These are phyloP conservation scores for Eulithis prunata DNA, from an alignment of 2,888 invertebrate species.

Conservation along the genomic window DNA sequence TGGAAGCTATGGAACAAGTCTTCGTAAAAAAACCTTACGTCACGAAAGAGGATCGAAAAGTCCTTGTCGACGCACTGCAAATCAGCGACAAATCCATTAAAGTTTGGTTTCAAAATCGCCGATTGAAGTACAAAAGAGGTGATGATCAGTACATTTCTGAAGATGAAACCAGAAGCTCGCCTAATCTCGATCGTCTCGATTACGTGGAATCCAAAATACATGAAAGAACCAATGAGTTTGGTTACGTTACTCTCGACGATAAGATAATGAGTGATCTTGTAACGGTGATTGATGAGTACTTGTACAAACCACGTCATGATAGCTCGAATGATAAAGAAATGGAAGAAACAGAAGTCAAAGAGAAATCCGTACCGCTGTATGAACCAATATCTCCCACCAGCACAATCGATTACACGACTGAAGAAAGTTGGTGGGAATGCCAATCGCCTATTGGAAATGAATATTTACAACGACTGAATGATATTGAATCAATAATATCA, in stretches of 20 bases:
- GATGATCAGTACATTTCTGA: slow-evolving; percentile 36
- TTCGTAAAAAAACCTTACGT: slow-evolving; percentile 88
- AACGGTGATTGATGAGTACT: slow-evolving; percentile 50
- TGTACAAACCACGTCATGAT: slow-evolving; percentile 28
- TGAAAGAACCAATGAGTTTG: slow-evolving; percentile 55
- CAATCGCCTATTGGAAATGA: slow-evolving; percentile 43
- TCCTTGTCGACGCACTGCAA: slow-evolving; percentile 84
- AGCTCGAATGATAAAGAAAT: slow-evolving; percentile 19
- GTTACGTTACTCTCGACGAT: slow-evolving; percentile 61
- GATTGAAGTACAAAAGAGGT: slow-evolving; percentile 87
- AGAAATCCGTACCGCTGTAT: slow-evolving; percentile 46
- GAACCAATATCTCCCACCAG: slow-evolving; percentile 69
- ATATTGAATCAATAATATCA: slow-evolving; percentile 43
- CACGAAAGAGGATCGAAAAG: slow-evolving; percentile 87
- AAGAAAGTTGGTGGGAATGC: slow-evolving; percentile 46
- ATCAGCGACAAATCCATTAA: slow-evolving; percentile 89
- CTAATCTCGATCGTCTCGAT: slow-evolving; percentile 43
- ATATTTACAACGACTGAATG: slow-evolving; percentile 48
- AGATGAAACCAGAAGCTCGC: slow-evolving; percentile 29
- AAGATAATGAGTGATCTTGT: slow-evolving; percentile 52
- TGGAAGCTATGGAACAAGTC: slow-evolving; percentile 88
- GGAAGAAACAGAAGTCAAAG: slow-evolving; percentile 25
- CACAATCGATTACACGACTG: slow-evolving; percentile 41
- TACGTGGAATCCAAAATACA: slow-evolving; percentile 57
- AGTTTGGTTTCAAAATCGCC: slow-evolving; percentile 91